These are phyloP conservation scores for Ramphastos sulfuratus DNA, from an alignment of 2,113 vertebrate species.

Conservation along the genomic window DNA sequence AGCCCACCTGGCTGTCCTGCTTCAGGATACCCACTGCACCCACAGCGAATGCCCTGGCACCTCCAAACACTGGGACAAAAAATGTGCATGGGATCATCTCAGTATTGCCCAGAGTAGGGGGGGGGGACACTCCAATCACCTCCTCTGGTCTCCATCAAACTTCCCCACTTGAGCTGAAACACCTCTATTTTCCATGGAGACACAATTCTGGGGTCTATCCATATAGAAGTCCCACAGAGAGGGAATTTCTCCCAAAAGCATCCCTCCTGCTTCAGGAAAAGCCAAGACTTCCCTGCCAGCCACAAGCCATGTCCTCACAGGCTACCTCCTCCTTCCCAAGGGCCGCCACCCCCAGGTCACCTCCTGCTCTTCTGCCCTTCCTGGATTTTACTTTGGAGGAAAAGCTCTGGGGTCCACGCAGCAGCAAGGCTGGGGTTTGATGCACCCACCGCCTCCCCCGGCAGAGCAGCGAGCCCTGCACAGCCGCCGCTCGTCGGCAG, in stretches of 20 bases:
- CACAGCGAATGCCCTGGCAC: rapidly evolving
- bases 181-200: neutral
- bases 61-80: neutral
- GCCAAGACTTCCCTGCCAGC: neutral
- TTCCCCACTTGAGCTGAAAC: neutral
- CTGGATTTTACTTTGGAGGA: neutral
- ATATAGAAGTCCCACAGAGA: neutral
- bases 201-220: neutral
- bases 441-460: neutral
- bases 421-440: neutral
- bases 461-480: neutral
- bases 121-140: rapidly evolving
- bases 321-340: neutral
- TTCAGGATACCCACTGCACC: too few species aligned
- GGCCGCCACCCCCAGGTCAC: neutral
- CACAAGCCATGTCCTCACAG: neutral
- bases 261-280: neutral
- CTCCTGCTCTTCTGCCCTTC: neutral
- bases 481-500: neutral
- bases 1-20: neutral
- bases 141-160: neutral
- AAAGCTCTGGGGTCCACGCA: neutral
- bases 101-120: rapidly evolving
- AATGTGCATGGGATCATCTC: neutral
- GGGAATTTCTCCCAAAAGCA: neutral